phyloP scores from a whole-genome alignment of 2,888 invertebrate genomes.

The Camponotus fellah region DNA sequence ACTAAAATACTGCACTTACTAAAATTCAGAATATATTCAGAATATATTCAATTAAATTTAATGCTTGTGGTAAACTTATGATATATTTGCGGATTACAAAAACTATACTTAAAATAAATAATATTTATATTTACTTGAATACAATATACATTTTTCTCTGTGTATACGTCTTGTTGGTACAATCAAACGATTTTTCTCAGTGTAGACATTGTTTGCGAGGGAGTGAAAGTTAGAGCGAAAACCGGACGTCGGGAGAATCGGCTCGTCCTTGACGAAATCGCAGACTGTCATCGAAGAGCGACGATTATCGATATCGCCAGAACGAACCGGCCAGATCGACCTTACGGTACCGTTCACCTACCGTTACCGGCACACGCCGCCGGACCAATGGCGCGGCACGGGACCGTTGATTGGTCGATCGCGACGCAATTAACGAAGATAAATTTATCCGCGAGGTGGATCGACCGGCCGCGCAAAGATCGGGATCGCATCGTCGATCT shows the following conservation, averaged over 20 bases:
- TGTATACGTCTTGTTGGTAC: too few relatives aligned
- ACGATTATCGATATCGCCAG: slow-evolving; percentile 24
- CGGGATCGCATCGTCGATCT: slow-evolving; percentile 24
- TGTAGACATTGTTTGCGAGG: not conserved
- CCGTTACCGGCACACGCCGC: slow-evolving; percentile 60
- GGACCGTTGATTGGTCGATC: slow-evolving; percentile 68
- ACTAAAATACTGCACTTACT: too few relatives aligned
- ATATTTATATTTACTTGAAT: too few relatives aligned
- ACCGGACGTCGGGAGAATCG: not conserved
- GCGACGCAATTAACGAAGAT: slow-evolving; percentile 70
- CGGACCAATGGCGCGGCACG: slow-evolving; percentile 63
- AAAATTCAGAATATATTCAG: too few relatives aligned
- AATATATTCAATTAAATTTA: too few relatives aligned
- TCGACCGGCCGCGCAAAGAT: slow-evolving; percentile 55
- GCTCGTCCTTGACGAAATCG: not conserved
- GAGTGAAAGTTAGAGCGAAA: slow-evolving; percentile 29
- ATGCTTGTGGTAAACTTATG: too few relatives aligned
- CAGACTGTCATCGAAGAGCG: slow-evolving; percentile 11
- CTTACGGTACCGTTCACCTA: slow-evolving; percentile 69
- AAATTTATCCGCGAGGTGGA: slow-evolving; percentile 66
- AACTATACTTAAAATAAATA: too few relatives aligned
- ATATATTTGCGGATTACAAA: too few relatives aligned
- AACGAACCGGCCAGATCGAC: slow-evolving; percentile 44
- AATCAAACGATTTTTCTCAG: too few relatives aligned
- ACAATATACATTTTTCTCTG: too few relatives aligned